These are phyloP conservation scores for Tenthredo mesomela DNA, from an alignment of 2,888 invertebrate genomes.

Conservation along the genomic window DNA sequence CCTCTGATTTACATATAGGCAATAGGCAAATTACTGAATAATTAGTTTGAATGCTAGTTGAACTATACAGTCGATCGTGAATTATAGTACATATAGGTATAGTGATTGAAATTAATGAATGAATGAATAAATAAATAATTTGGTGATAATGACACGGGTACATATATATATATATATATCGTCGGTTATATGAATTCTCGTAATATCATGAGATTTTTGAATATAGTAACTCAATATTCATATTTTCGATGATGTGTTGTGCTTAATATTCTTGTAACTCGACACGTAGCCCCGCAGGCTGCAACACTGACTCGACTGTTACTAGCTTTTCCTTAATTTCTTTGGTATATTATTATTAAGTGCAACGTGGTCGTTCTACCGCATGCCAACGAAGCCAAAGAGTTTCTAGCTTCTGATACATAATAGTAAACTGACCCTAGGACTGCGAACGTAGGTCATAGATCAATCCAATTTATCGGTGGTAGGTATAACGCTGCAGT, in stretches of 20 bases:
- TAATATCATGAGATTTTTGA: neutral
- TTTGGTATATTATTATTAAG: neutral
- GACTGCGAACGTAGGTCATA: conserved; percentile 30
- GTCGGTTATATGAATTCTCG: neutral
- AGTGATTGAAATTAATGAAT: neutral
- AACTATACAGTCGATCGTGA: neutral
- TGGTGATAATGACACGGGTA: neutral
- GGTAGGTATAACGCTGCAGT: neutral
- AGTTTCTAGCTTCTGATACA: conserved; percentile 27
- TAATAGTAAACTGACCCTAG: neutral
- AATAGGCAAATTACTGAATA: neutral
- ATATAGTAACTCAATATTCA: neutral
- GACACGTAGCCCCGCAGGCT: neutral
- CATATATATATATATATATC: neutral
- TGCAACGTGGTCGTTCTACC: conserved; percentile 1
- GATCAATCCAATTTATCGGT: conserved; percentile 26
- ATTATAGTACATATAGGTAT: too few relatives aligned
- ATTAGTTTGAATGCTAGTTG: neutral
- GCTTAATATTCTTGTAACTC: conserved; percentile 42
- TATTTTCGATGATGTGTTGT: neutral
- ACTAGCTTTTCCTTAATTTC: neutral
- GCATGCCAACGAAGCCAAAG: conserved; percentile 21
- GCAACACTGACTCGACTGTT: neutral
- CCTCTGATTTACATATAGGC: neutral
- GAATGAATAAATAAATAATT: neutral